Conservation (phyloP, 2,797 vertebrate species). For the Hyperoplus immaculatus region DNA sequence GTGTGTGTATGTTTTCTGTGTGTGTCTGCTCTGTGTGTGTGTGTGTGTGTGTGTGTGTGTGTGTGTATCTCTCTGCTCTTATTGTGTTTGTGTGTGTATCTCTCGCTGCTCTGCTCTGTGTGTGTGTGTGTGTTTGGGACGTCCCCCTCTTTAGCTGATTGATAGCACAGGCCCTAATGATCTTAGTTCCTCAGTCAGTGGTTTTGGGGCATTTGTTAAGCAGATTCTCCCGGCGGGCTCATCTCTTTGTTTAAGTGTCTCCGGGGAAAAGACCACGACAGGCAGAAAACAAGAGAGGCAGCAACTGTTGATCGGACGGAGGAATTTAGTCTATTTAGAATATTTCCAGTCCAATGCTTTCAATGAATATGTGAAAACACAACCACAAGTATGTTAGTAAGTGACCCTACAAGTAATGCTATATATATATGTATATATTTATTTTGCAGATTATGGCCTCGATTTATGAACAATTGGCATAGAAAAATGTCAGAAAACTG, state of each 20-base stretch:
- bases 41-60: too few relatives aligned
- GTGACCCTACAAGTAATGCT: not conserved
- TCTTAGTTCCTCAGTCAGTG: constrained; percentile 43
- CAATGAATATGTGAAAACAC: not conserved
- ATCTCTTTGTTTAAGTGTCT: constrained; percentile 74
- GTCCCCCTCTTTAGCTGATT: constrained; percentile 56
- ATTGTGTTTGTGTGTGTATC: too few relatives aligned
- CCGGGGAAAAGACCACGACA: constrained; percentile 52
- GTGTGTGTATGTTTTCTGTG: too few relatives aligned
- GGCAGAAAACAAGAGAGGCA: constrained; percentile 37
- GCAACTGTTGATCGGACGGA: constrained; percentile 70
- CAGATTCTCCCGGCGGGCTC: constrained; percentile 52
- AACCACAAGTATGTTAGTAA: too few relatives aligned
- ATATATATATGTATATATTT: not conserved
- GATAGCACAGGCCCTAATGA: constrained; percentile 66
- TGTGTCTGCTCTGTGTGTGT: too few relatives aligned
- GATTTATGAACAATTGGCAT: not conserved
- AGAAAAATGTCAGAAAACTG: not conserved
- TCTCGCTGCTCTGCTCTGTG: too few relatives aligned
- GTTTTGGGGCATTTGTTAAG: constrained; percentile 67
- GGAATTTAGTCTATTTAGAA: constrained; percentile 47
- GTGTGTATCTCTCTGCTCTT: too few relatives aligned
- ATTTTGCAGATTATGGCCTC: not conserved
- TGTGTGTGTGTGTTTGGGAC: not conserved
- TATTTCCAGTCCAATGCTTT: constrained; percentile 14